Conservation (phyloP, 2,113 vertebrate genomes). For the Mystacornis crossleyi region DNA sequence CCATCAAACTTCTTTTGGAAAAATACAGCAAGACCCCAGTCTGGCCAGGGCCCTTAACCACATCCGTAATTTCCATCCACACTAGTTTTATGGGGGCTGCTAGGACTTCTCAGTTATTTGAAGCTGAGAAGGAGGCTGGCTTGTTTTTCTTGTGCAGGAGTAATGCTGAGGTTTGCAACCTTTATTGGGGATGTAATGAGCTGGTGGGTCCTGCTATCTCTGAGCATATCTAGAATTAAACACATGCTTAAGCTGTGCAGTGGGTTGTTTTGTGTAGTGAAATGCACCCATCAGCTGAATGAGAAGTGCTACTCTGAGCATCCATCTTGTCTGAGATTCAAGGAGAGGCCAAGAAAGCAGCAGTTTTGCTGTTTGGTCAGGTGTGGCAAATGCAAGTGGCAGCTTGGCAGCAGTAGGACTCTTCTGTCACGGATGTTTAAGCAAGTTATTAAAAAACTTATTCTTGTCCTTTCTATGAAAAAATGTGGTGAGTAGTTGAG, state of each 20-base stretch:
- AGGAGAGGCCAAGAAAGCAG: background rate
- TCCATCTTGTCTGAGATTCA: background rate
- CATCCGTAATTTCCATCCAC: background rate
- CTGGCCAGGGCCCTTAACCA: background rate
- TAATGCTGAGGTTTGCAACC: background rate
- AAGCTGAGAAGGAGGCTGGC: background rate
- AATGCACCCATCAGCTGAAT: background rate
- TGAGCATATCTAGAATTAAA: background rate
- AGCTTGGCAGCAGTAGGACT: background rate
- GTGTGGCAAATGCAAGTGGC: background rate
- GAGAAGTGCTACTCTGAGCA: background rate
- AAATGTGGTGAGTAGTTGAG: background rate
- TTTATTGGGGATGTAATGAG: accelerated
- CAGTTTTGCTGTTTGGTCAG: background rate
- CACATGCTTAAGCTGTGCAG: background rate
- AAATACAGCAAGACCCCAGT: background rate
- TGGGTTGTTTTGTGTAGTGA: background rate
- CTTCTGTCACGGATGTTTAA: constrained; percentile 13
- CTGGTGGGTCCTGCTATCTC: background rate
- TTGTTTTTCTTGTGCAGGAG: background rate
- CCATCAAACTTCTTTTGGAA: background rate
- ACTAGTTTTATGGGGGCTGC: background rate
- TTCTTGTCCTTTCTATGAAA: background rate
- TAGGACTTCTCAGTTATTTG: background rate
- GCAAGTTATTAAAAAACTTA: constrained; percentile 31